Evolutionary conservation across 2,113 vertebrate species (phyloP).

Genomic region (Heteronetta atricapilla): DNA sequence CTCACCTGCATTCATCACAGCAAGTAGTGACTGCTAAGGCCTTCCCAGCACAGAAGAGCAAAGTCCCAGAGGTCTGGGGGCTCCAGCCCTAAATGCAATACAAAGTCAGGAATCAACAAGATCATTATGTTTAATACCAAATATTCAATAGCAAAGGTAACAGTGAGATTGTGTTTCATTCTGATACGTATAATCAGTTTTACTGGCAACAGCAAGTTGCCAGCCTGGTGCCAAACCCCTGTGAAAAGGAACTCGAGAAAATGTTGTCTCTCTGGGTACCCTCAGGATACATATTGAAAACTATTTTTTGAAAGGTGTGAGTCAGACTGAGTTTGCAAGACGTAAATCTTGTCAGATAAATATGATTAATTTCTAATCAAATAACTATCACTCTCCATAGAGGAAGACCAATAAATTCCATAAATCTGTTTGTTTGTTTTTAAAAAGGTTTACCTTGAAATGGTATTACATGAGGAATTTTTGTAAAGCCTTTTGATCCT

Average conservation of each 20-base stretch:
- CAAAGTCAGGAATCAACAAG: neutral
- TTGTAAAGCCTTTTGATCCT: neutral
- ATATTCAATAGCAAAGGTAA: neutral
- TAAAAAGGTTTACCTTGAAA: neutral
- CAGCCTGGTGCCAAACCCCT: neutral
- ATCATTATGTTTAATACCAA: neutral
- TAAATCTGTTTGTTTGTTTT: neutral
- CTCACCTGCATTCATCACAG: neutral
- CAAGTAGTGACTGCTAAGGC: neutral
- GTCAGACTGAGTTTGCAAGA: neutral
- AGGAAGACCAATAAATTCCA: neutral
- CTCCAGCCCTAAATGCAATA: neutral
- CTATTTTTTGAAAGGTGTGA: neutral
- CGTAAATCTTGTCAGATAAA: constrained; percentile 2
- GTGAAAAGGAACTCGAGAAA: neutral
- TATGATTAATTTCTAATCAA: neutral
- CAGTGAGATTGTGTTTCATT: neutral
- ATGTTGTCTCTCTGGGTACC: neutral
- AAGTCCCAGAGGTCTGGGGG: neutral
- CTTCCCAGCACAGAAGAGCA: neutral
- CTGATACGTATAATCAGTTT: neutral
- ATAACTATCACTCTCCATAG: neutral
- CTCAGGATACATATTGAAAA: neutral
- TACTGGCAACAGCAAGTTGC: neutral
- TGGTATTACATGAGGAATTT: neutral